These are phyloP conservation scores for Diarsia rubi DNA, from an alignment of 2,888 invertebrate genomes.

Conservation along the genomic window DNA sequence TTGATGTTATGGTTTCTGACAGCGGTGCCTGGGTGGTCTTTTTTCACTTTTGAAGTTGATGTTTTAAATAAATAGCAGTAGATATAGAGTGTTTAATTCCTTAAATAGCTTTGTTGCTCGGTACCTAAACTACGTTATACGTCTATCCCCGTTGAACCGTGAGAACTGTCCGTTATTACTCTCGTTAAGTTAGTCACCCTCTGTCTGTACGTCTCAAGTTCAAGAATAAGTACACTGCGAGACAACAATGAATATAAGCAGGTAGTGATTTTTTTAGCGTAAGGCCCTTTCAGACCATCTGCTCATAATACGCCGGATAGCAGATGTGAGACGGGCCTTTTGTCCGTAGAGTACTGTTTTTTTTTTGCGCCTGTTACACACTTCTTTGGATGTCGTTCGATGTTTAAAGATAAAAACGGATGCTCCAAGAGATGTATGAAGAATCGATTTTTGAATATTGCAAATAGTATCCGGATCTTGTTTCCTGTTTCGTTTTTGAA, in stretches of 20 bases:
- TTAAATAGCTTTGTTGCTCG: slow-evolving; percentile 2
- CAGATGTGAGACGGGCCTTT: slow-evolving; percentile 84
- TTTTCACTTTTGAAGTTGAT: neutral
- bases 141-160: slow-evolving; percentile 24
- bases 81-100: neutral
- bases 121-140: neutral
- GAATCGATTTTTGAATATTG: slow-evolving; percentile 83
- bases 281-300: slow-evolving; percentile 79
- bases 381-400: slow-evolving; percentile 65
- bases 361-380: slow-evolving; percentile 74
- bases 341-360: slow-evolving; percentile 71
- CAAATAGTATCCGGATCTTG: slow-evolving; percentile 78
- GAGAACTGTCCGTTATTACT: slow-evolving; percentile 56
- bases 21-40: neutral
- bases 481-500: slow-evolving; percentile 71
- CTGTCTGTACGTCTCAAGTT: slow-evolving; percentile 76
- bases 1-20: slow-evolving; percentile 14
- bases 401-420: slow-evolving; percentile 69
- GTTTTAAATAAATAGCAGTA: neutral
- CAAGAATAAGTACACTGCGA: slow-evolving; percentile 76
- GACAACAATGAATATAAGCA: slow-evolving; percentile 76
- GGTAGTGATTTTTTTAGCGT: slow-evolving; percentile 84
- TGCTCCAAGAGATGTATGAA: slow-evolving; percentile 63
- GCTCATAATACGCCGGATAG: slow-evolving; percentile 80
- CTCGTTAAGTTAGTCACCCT: slow-evolving; percentile 49